These are phyloP conservation scores for Piaya cayana DNA, from an alignment of 2,113 vertebrate species.

Conservation along the genomic window DNA sequence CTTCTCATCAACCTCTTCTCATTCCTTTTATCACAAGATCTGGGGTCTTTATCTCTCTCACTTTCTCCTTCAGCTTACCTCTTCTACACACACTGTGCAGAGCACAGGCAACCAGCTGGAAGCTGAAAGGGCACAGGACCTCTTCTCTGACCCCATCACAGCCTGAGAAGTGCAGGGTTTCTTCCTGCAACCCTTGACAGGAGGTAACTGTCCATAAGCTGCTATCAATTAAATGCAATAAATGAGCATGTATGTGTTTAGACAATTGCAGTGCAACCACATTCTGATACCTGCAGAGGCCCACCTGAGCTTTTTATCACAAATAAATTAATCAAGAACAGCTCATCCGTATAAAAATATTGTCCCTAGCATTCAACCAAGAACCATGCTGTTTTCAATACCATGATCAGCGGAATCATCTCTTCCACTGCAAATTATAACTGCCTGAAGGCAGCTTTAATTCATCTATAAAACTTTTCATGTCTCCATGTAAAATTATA, in stretches of 20 bases:
- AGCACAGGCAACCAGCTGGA: neutral
- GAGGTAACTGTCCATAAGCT: neutral
- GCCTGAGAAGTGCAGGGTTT: neutral
- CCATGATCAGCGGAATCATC: neutral
- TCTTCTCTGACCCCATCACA: neutral
- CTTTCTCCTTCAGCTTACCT: neutral
- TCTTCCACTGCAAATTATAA: slow-evolving; percentile 11
- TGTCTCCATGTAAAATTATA: neutral
- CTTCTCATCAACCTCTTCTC: neutral
- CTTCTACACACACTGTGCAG: neutral
- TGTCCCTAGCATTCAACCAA: neutral
- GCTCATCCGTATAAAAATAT: neutral
- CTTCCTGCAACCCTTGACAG: neutral
- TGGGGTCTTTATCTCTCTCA: neutral
- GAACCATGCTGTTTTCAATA: slow-evolving; percentile 6
- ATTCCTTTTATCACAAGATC: neutral
- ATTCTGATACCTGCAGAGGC: neutral
- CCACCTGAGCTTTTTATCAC: neutral
- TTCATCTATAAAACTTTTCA: neutral
- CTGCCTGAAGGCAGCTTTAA: neutral
- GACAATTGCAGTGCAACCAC: neutral
- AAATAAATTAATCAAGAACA: slow-evolving; percentile 17
- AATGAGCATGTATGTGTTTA: neutral
- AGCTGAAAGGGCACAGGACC: neutral
- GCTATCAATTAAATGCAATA: neutral